These are phyloP conservation scores for Triops cancriformis DNA, from an alignment of 1,140 invertebrate species.

Conservation along the genomic window DNA sequence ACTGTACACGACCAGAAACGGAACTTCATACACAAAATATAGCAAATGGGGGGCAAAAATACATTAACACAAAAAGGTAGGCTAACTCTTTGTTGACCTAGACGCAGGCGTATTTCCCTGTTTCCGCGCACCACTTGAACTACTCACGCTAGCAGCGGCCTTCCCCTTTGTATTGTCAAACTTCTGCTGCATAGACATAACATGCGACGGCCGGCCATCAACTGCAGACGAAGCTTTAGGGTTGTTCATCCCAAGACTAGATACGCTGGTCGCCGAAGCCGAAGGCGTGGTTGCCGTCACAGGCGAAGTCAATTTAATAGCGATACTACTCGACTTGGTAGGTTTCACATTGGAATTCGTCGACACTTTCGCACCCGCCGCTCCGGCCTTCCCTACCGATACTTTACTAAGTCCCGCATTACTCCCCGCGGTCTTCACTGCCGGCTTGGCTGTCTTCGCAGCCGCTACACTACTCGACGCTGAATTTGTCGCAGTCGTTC, in stretches of 20 bases:
- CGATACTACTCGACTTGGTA: conserved; percentile 14
- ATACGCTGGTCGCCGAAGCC: neutral
- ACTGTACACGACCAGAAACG: conserved; percentile 12
- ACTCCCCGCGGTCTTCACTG: neutral
- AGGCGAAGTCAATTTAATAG: neutral
- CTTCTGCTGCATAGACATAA: conserved; percentile 26
- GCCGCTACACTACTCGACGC: neutral
- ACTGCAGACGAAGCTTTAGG: conserved; percentile 18
- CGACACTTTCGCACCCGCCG: neutral
- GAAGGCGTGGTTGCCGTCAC: neutral
- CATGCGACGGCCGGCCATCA: conserved; percentile 20
- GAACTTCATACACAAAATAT: conserved; percentile 7
- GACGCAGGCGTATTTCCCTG: neutral
- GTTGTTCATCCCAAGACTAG: neutral
- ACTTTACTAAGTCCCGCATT: neutral
- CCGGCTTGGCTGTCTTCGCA: neutral
- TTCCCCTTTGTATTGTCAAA: conserved; percentile 22
- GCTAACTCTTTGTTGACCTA: conserved; percentile 2
- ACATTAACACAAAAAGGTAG: neutral
- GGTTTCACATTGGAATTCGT: neutral
- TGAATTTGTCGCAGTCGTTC: neutral
- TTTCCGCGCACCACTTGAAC: neutral
- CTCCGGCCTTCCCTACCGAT: conserved; percentile 2
- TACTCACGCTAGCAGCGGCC: neutral
- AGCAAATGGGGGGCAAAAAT: neutral